Percentiles rank a stretch among this genome's conserved stretches.
These are phyloP conservation scores for Paguma larvata DNA, from an alignment of 2,797 vertebrate genomes.

Conservation along the genomic window DNA sequence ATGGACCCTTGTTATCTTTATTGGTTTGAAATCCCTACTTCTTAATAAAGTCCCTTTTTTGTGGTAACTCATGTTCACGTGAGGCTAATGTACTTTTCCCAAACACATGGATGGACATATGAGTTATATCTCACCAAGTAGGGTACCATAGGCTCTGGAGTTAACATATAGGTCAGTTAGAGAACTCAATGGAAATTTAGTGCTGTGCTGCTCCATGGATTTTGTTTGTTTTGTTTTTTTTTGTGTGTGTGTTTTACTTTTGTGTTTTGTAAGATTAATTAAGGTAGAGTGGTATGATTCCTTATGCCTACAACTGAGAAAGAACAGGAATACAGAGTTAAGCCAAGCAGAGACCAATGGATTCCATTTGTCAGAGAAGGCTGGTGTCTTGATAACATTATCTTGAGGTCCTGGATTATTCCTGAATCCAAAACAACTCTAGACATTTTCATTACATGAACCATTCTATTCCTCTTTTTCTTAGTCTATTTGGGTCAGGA, in stretches of 20 bases:
- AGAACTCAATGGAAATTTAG: background rate
- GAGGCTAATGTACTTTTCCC: background rate
- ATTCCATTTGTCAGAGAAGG: constrained; percentile 26
- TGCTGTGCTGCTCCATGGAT: background rate
- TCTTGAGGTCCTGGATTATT: constrained; percentile 26
- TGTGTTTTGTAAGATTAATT: background rate
- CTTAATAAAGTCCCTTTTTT: background rate
- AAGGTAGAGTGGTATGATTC: background rate
- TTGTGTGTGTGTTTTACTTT: too few species aligned
- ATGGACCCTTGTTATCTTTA: background rate
- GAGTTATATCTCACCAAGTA: background rate
- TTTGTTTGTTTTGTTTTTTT: background rate
- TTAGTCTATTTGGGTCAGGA: constrained; percentile 2
- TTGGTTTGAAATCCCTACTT: background rate
- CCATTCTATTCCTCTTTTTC: background rate
- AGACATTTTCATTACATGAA: background rate
- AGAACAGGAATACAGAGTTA: background rate
- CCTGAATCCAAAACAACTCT: background rate
- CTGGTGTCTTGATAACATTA: background rate
- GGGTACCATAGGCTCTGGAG: background rate
- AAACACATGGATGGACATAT: background rate
- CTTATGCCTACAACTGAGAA: background rate
- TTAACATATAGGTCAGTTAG: background rate
- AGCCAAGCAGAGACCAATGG: background rate
- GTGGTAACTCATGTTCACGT: background rate